Evolutionary conservation across 2,888 invertebrate species (phyloP).

Genomic region (Thymelicus lineola): DNA sequence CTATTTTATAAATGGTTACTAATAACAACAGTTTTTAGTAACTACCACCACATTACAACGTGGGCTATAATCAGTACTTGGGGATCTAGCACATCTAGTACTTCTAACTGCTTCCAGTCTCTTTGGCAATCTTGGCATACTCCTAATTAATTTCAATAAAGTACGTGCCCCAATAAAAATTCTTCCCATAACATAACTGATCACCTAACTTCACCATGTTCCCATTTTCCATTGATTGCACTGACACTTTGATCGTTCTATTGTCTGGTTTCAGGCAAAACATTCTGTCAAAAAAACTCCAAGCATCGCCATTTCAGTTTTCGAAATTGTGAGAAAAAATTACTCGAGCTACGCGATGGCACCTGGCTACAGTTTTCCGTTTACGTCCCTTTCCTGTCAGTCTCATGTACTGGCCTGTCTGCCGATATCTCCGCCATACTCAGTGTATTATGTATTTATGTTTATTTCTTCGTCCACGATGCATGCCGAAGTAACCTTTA

Average conservation of each 20-base stretch:
- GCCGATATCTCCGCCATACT: slow-evolving; percentile 4
- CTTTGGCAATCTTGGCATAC: no score
- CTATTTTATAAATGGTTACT: no score
- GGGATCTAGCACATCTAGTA: no score
- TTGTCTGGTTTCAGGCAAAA: slow-evolving; percentile 14
- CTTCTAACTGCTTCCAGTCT: no score
- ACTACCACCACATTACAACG: no score
- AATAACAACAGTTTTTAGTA: no score
- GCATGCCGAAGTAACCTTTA: no score
- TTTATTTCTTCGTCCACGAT: no score
- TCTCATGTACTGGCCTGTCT: slow-evolving; percentile 5
- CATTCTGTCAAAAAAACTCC: slow-evolving; percentile 16
- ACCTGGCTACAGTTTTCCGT: slow-evolving; percentile 19
- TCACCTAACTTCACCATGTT: not conserved
- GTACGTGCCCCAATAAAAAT: slow-evolving; percentile 2
- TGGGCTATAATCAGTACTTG: no score
- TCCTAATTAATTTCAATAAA: no score
- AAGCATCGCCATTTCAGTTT: slow-evolving; percentile 3
- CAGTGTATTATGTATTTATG: no score
- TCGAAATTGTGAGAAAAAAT: not conserved
- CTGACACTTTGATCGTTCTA: slow-evolving; percentile 13
- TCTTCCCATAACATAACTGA: slow-evolving; percentile 3
- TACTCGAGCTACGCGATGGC: slow-evolving; percentile 5
- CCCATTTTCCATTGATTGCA: slow-evolving; percentile 1
- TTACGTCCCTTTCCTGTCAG: slow-evolving; percentile 15